Percentiles rank a stretch among this genome's conserved stretches.
Evolutionary conservation across 1,140 invertebrate genomes (phyloP).

Genomic region (Varroa destructor): DNA sequence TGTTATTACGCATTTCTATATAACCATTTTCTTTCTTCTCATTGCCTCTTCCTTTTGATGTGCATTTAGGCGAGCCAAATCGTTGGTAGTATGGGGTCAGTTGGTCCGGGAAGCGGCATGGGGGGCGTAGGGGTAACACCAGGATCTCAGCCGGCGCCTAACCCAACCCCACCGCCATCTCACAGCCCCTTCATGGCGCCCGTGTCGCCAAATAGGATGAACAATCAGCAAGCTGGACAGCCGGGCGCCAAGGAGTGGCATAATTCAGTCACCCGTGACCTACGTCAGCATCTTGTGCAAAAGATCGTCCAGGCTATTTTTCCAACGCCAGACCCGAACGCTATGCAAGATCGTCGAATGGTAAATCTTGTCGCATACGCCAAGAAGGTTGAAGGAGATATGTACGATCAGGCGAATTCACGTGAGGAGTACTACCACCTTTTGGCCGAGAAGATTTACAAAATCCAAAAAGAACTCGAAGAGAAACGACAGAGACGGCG

Average conservation of each 20-base stretch:
- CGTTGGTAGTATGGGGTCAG: slow-evolving; percentile 8
- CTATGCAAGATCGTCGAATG: slow-evolving; percentile 87
- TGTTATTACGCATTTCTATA: not conserved
- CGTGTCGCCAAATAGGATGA: slow-evolving; percentile 49
- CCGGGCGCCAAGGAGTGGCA: slow-evolving; percentile 92
- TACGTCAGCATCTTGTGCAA: slow-evolving; percentile 95
- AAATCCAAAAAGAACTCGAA: slow-evolving; percentile 95
- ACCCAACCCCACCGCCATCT: slow-evolving; percentile 34
- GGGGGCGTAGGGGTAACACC: slow-evolving; percentile 37
- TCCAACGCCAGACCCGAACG: slow-evolving; percentile 81
- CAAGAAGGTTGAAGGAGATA: slow-evolving; percentile 95
- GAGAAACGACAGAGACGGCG: slow-evolving; percentile 65
- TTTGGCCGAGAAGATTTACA: slow-evolving; percentile 97
- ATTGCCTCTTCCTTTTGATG: not conserved
- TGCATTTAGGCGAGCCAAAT: slow-evolving; percentile 28
- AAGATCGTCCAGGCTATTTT: slow-evolving; percentile 99
- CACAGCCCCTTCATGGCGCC: slow-evolving; percentile 40
- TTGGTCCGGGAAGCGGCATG: slow-evolving; percentile 21
- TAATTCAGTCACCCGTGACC: slow-evolving; percentile 82
- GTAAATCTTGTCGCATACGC: slow-evolving; percentile 95
- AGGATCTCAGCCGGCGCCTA: slow-evolving; percentile 36
- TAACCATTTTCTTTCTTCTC: not conserved
- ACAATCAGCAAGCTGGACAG: slow-evolving; percentile 48
- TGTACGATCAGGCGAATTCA: slow-evolving; percentile 96
- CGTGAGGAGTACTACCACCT: slow-evolving; percentile 94